phyloP scores from a whole-genome alignment of 2,113 vertebrate genomes.

The Ptilorrhoa leucosticta region DNA sequence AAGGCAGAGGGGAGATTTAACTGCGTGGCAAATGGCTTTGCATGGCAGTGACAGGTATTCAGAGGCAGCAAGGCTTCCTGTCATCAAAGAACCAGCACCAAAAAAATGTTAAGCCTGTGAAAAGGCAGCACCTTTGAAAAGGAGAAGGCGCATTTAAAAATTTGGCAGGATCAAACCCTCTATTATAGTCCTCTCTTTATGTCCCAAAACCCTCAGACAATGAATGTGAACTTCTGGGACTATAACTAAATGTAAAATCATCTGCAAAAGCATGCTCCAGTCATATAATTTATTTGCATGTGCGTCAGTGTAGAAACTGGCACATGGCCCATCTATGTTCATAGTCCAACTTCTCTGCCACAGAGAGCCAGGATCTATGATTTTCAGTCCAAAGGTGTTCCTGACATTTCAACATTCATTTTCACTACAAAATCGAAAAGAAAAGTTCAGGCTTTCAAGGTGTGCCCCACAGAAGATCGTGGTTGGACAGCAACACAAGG shows the following conservation, averaged over 20 bases:
- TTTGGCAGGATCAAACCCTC: neutral
- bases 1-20: neutral
- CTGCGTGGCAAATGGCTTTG: neutral
- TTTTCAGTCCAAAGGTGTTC: neutral
- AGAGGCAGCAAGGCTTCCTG: neutral
- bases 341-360: neutral
- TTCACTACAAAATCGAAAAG: neutral
- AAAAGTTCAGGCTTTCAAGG: neutral
- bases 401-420: neutral
- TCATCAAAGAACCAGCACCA: neutral
- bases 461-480: fast-evolving
- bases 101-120: neutral
- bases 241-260: neutral
- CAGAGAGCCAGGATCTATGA: neutral
- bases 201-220: neutral
- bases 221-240: neutral
- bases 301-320: neutral
- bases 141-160: neutral
- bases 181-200: neutral
- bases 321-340: neutral
- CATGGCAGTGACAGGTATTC: neutral
- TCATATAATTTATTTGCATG: neutral
- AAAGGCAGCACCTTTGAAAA: neutral
- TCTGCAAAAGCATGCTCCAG: neutral
- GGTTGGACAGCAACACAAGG: fast-evolving